Base-by-base conservation (phyloP, 2,113 vertebrate genomes). In the Onychostruthus taczanowskii region DNA sequence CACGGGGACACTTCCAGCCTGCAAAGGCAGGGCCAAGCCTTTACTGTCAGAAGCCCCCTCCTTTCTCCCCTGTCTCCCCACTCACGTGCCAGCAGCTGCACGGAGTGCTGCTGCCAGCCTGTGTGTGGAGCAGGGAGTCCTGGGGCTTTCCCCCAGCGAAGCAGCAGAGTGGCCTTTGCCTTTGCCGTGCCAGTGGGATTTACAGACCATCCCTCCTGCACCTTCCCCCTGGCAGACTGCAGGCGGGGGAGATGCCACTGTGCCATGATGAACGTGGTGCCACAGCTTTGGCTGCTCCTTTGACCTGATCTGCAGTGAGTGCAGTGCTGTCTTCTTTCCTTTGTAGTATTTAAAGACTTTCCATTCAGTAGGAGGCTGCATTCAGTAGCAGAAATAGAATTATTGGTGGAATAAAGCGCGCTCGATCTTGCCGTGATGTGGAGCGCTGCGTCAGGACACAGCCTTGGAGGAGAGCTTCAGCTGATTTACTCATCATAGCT, bases 211-310 rank as follows among this genome's bases (percentile, higher is more conserved):
- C 44, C 41, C 15, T 49, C 41, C 41, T 17, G 18, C 37, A 4
- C 18, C 19, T 67, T 35, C 50, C 46, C 2, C 49, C 47, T 66
- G 2, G 58, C 74, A 50, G 10, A 16, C 17, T 11, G 53, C 3
- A 7, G 53, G 4, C 13, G 68, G 4, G 4, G 87, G 85, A 53
- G 22, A 16, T 82, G 82, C 69, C 44, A 23, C 41, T 4, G 77
- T 47, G 31, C 55, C 2, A 5, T 97, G 97, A 96, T 93, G 91
- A 95, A 98, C 98, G 89, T 79, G 3, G 3, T 97, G 97, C 96
- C 96, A 97, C 83, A 90, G 92, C 94, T 95, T 97, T 70, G 83
- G 97, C 97, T 98, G 94, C 97, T 98, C 86, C 82, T 79, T 90
- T 93, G 90, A 77, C 86, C 89, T 74, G 41, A 41, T 95, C 83